Evolutionary conservation across 2,113 vertebrate species (phyloP), one percentile per base, ranked within the genome.

Genomic region (Seriola dumerili): DNA sequence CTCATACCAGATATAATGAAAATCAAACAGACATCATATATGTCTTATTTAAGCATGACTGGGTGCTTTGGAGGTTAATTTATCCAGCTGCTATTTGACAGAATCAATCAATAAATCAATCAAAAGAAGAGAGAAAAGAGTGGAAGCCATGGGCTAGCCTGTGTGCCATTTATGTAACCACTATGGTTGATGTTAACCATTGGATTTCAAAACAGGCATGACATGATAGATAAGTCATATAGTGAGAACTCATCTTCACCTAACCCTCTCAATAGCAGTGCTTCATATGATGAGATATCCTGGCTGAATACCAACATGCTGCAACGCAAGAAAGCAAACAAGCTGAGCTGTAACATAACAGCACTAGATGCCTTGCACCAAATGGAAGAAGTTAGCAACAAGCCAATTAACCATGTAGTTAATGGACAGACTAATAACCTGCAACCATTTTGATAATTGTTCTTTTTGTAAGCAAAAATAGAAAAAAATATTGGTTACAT

Each of bases 41-140:
- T 1, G 10, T 58, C 58, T 42, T 64, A 34, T 58, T 64, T 23
- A 72, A 10, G 19, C 64, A 17, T 0, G 58, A 19, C 40, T 46
- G 13, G 64, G 4, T 38, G 44, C 23, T 61, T 42, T 4, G 16
- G 29, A 23, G 38, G 54, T 25, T 34, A 29, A 80, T 80, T 66
- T 82, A 72, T 57, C 19, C 38, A 4, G 19, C 21, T 21, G 61
- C 34, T 17, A 32, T 9, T 3, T 8, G 25, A 7, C 40, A 32
- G 48, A 79, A 23, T 46, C 69, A 29, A 71, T 86, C 48, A 63
- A 52, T 42, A 21, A 52, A 57, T 70, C 25, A 54, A 58, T 80
- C 19, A 32, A 38, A n/a, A 40, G 40, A 3, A n/a, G 4, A 9
- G 5, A n/a, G 55, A 19, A 61, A 68, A 82, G 36, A 64, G 21